Conservation (phyloP, 2,797 vertebrate genomes). For the Silurus lanzhouensis region DNA sequence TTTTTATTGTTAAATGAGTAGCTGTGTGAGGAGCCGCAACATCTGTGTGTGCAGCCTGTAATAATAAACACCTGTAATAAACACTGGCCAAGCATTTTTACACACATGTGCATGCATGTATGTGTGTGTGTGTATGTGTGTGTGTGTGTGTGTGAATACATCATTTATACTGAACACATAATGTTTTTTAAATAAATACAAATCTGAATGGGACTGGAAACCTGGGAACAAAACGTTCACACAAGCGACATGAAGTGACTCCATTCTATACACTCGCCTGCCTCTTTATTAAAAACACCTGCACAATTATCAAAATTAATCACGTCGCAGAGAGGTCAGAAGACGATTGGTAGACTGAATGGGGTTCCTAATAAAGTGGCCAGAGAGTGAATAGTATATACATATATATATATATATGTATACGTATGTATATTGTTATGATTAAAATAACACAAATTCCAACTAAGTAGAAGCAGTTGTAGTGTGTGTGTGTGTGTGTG, state of each 20-base stretch:
- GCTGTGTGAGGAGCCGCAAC: slow-evolving; percentile 59
- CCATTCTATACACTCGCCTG: no score
- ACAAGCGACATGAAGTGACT: no score
- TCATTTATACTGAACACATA: neutral
- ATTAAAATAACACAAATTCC: neutral
- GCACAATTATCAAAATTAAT: neutral
- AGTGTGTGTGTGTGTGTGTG: neutral
- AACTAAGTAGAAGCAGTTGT: neutral
- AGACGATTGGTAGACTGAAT: neutral
- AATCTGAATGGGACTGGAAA: neutral
- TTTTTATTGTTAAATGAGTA: slow-evolving; percentile 58
- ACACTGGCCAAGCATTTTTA: slow-evolving; percentile 5
- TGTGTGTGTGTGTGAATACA: neutral
- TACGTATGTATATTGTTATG: neutral
- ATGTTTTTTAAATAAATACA: neutral
- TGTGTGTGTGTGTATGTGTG: neutral
- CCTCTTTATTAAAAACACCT: neutral
- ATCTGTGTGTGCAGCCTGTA: slow-evolving; percentile 70
- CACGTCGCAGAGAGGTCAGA: neutral
- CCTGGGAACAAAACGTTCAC: neutral
- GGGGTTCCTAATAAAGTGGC: neutral
- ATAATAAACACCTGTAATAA: slow-evolving; percentile 73
- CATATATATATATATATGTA: neutral
- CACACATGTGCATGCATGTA: neutral
- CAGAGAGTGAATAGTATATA: neutral